Base-by-base conservation (phyloP, 1,140 invertebrate genomes). In the Oncopodura yosiiana region DNA sequence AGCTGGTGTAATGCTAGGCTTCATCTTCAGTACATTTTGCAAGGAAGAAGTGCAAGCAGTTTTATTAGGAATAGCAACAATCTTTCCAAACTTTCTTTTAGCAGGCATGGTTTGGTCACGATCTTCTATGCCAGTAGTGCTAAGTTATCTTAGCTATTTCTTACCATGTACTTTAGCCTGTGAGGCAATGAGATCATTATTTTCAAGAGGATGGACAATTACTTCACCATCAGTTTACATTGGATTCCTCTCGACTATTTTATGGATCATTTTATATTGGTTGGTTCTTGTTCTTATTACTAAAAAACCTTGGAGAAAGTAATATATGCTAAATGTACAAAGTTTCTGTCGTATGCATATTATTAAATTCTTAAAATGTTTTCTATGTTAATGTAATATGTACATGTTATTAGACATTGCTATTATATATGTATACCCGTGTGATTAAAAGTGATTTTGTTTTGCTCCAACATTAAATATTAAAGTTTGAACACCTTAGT, bases 101-200 rank as follows among this genome's bases (percentile, higher is more conserved):
- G 14, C 46, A 14, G 46, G 46, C n/a, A 78, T 86, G 16, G 74
- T 94, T 16, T 94, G 89, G 89, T 89, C 89, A 0, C 55, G 87
- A n/a, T 85, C 93, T 77, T 81, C 89, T 30, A 94, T 95, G 86
- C 91, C 90, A 1, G 76, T 77, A 36, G 76, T 84, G 41, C 71
- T 95, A 12, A 62, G 61, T 58, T 56, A 56, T 23, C 78, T 95
- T 34, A 85, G 87, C 2, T 79, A 84, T 43, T 80, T 83, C 62
- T 76, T 95, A 38, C 93, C 93, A 0, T 73, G 94, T 34, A 96
- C 92, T 0, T 78, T 92, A 66, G 87, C 90, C 11, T 92, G 88
- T 19, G 87, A 91, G 34, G 83, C 89, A 0, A 74, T 95, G 49
- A 77, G 93, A 49, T 84, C 86, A n/a, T 85, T 95, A 65, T 73